phyloP scores from a whole-genome alignment of 2,113 vertebrate genomes.

The Orthonyx spaldingii region DNA sequence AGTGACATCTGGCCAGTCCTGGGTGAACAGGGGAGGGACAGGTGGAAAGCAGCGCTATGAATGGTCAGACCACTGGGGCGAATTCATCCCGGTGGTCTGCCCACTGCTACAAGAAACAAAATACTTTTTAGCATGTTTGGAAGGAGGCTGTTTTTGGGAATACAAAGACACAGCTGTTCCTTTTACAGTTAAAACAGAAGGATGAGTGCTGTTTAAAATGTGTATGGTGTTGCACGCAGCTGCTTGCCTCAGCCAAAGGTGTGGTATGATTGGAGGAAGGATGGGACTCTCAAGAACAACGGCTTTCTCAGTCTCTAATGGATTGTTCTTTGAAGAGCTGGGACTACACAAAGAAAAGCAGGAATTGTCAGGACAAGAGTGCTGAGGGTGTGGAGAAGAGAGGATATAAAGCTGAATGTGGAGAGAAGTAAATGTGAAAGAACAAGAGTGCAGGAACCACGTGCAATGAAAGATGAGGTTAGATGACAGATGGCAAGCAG shows the following conservation, averaged over 20 bases:
- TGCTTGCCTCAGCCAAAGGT: neutral
- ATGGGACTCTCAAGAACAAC: neutral
- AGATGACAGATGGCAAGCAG: neutral
- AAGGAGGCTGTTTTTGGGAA: neutral
- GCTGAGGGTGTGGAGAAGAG: neutral
- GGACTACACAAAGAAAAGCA: neutral
- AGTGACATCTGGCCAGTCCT: no score
- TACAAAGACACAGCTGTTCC: neutral
- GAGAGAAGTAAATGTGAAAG: neutral
- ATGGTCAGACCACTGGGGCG: no score
- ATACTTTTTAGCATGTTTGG: neutral
- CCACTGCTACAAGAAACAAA: no score
- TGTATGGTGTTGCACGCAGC: neutral
- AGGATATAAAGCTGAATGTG: neutral
- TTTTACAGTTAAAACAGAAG: neutral
- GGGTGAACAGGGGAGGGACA: no score
- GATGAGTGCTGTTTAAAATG: neutral
- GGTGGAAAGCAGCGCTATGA: no score
- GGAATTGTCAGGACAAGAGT: neutral
- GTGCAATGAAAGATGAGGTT: neutral
- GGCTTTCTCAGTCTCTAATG: neutral
- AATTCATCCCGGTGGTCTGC: no score
- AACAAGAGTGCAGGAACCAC: fast-evolving
- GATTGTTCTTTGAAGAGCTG: neutral
- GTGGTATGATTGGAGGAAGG: neutral